Evolutionary conservation across 23 tunicate genomes (phyloP).

Genomic region (Ciona savignyi): DNA sequence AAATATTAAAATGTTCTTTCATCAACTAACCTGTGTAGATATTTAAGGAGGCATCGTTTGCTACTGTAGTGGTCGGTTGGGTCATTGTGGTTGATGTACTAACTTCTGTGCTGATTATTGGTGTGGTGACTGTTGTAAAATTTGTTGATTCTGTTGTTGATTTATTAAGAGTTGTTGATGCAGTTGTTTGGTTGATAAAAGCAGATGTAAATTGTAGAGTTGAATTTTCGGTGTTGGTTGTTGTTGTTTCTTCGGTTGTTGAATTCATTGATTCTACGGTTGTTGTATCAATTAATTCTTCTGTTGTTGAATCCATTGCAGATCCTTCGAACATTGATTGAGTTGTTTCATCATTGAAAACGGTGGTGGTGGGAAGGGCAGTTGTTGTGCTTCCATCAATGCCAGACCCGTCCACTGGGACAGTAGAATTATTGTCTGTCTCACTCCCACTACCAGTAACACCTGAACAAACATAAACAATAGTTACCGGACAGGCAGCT

Average conservation of each 20-base stretch:
- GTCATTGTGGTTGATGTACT: too few relatives aligned
- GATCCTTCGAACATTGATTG: background rate
- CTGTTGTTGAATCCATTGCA: background rate
- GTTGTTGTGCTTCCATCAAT: background rate
- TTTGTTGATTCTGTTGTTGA: background rate
- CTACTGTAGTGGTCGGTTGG: too few relatives aligned
- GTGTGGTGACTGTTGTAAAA: background rate
- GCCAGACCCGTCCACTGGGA: too few relatives aligned
- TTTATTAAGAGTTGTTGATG: background rate
- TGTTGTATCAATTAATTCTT: background rate
- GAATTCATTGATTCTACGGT: background rate
- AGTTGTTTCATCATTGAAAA: background rate
- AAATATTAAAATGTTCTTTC: too few relatives aligned
- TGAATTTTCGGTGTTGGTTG: background rate
- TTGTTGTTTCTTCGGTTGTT: background rate
- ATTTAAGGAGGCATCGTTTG: too few relatives aligned
- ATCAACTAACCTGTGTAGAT: too few relatives aligned
- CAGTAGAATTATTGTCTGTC: too few relatives aligned
- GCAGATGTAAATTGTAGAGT: background rate
- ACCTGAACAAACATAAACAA: too few relatives aligned
- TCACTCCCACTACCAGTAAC: too few relatives aligned
- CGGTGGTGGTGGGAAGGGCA: background rate
- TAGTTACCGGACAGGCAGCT: too few relatives aligned
- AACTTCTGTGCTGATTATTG: too few relatives aligned
- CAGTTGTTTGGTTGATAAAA: background rate